These are phyloP conservation scores for Tineola bisselliella DNA, from an alignment of 2,888 invertebrate species.

Conservation along the genomic window DNA sequence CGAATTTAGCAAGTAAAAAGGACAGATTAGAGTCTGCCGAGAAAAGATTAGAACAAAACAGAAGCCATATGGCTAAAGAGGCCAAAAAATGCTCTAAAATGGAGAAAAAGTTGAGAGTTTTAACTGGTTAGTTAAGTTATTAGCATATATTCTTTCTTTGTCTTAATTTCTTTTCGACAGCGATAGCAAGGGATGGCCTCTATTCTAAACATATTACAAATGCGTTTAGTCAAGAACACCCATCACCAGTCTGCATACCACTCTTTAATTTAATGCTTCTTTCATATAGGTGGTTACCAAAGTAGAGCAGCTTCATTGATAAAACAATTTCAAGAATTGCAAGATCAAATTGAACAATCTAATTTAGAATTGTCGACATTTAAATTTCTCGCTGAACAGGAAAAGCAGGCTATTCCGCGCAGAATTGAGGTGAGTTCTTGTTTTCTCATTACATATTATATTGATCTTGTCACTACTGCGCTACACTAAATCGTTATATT, in stretches of 20 bases:
- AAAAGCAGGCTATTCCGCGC: constrained; percentile 88
- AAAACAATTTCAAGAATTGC: constrained; percentile 87
- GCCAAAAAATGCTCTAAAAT: constrained; percentile 97
- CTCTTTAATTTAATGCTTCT: constrained; percentile 75
- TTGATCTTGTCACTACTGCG: no score
- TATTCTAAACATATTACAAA: no score
- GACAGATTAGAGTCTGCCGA: constrained; percentile 94
- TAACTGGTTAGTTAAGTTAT: constrained; percentile 73
- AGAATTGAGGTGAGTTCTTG: constrained; percentile 76
- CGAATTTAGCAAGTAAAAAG: constrained; percentile 94
- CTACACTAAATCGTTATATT: no score
- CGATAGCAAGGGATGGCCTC: no score
- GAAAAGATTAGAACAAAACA: constrained; percentile 90
- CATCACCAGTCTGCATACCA: no score
- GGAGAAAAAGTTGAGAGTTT: constrained; percentile 95
- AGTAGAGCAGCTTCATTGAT: constrained; percentile 80
- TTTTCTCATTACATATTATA: no score
- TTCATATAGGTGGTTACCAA: constrained; percentile 53
- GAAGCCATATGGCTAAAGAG: constrained; percentile 95
- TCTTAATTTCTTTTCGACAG: no score
- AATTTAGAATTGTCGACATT: constrained; percentile 91
- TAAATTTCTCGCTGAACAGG: constrained; percentile 87
- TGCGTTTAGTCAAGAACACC: no score
- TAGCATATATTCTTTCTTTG: background rate
- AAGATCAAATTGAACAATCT: constrained; percentile 91